Evolutionary conservation across 2,797 vertebrate species (phyloP), one percentile per base, ranked within the genome.

Genomic region (Nyctalus aviator): DNA sequence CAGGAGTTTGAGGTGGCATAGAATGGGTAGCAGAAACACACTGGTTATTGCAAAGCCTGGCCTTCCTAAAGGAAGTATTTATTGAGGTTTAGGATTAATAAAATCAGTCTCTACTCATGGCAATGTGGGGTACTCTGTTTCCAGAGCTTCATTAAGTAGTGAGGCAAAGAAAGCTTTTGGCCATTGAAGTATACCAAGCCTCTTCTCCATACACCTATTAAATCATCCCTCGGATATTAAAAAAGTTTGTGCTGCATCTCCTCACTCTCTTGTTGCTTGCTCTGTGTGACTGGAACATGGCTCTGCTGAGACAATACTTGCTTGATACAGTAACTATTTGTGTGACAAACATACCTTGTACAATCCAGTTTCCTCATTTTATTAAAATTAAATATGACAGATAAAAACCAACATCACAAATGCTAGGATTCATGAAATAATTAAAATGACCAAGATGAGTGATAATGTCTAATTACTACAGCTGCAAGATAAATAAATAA

Each of bases 331-430:
- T 35, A 93, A 83, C 37, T 75, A 15, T 41, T 35, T 14, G 1
- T 72, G n/a, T 59, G 94, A 93, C 6, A 96, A 83, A 77, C 44
- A 88, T 32, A 87, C 8, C 77, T 44, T 91, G 84, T 12, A 69
- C 8, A 62, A 88, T 94, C 94, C 30, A 69, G 69, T 95, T 92
- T 93, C 77, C 41, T 96, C 90, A 86, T 64, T 73, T 93, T 95
- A 90, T 62, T 95, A 90, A 95, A 95, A 96, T 30, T 32, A 5
- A 82, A 17, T 59, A 37, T 2, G 1, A 82, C 48, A 66, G 87
- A 92, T 75, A 75, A 95, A 93, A 94, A 75, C 66, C 78, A 90
- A 76, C 8, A 78, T 27, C 44, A 14, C 53, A 96, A 93, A 50
- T 86, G 14, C 27, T 89, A 76, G 10, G 6, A 13, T 93, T 95